These are phyloP conservation scores for Xiphophorus hellerii DNA, from an alignment of 2,113 vertebrate genomes.

Conservation along the genomic window DNA sequence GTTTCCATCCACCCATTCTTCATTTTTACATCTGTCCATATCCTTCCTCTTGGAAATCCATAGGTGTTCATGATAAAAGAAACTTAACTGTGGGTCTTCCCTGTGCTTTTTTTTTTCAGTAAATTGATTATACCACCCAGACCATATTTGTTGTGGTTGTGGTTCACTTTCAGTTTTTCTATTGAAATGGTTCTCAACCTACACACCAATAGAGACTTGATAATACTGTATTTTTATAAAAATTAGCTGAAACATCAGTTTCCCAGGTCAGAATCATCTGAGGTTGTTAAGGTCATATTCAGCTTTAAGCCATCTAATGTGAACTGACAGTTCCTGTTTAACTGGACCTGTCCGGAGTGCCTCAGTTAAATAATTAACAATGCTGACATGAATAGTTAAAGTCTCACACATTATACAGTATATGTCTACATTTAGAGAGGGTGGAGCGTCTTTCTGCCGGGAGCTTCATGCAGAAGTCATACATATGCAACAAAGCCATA, in stretches of 20 bases:
- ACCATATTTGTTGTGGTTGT: background rate
- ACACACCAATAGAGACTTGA: no score
- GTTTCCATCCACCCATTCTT: no score
- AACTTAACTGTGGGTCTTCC: no score
- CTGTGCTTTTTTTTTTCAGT: no score
- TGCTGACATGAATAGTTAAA: constrained; percentile 1
- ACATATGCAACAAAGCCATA: background rate
- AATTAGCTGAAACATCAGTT: background rate
- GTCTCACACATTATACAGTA: background rate
- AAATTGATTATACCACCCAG: no score
- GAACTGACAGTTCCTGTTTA: constrained; percentile 1
- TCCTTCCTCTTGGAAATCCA: no score
- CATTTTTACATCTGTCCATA: no score
- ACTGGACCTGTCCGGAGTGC: background rate
- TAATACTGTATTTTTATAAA: background rate
- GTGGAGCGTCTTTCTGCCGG: background rate
- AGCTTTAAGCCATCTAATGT: background rate
- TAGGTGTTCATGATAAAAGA: no score
- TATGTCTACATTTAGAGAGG: background rate
- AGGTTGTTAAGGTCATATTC: background rate
- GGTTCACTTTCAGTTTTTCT: background rate
- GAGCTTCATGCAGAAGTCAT: background rate
- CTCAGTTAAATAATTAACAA: background rate
- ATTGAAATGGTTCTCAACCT: background rate
- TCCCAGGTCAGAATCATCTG: background rate